A percentile compares a stretch with the other conserved stretches of the same genome.
Conservation (phyloP, 53 echinoderm and acorn worm species). For the Echinometra lucunter region DNA sequence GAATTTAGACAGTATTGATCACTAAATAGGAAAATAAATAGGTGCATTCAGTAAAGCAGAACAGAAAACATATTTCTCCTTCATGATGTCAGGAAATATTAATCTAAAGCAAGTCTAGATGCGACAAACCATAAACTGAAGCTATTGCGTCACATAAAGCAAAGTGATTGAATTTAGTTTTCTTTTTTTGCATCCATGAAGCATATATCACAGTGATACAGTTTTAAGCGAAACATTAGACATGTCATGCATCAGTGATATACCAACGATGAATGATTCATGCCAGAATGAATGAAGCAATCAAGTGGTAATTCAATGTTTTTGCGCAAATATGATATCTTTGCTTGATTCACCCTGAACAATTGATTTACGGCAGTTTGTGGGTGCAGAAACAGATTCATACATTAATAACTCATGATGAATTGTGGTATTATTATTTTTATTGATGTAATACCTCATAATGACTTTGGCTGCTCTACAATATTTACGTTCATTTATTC, state of each 20-base stretch:
- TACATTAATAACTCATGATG: not conserved
- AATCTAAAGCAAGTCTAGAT: not conserved
- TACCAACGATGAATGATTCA: not conserved
- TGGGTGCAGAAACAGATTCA: not conserved
- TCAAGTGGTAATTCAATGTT: not conserved
- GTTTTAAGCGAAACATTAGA: not conserved
- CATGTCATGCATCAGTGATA: not conserved
- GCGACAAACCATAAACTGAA: not conserved
- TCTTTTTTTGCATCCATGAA: not conserved
- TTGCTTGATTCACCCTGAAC: not conserved
- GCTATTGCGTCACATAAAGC: not conserved
- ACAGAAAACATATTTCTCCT: not conserved
- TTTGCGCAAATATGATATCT: not conserved
- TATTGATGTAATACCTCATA: not conserved
- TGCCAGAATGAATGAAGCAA: slow-evolving; percentile 32
- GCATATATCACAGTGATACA: not conserved
- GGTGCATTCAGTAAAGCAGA: not conserved
- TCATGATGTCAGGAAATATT: not conserved
- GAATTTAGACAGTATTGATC: not conserved
- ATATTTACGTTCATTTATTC: not conserved
- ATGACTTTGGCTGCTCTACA: slow-evolving; percentile 2
- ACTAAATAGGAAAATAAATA: not conserved
- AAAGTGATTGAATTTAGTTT: not conserved
- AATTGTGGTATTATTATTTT: not conserved
- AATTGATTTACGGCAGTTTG: not conserved